Base-by-base conservation (phyloP, 2,113 vertebrate species). In the Gymnocephalus cernua region DNA sequence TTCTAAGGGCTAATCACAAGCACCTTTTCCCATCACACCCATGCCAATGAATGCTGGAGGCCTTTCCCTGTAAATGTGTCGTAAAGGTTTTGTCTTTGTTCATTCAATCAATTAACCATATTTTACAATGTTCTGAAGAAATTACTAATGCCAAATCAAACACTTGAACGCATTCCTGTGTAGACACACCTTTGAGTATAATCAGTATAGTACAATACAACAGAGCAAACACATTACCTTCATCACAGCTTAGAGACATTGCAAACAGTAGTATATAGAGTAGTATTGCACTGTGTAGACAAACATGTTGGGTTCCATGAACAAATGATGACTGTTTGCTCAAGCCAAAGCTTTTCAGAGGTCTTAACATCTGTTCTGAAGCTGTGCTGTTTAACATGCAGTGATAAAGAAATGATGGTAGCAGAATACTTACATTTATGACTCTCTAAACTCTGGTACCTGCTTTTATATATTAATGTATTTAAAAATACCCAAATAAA, bases 221-320 rank as follows among this genome's bases (percentile, higher is more conserved):
- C 32, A 56, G 48, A 76, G 14, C 77, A 87, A 90, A 83, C 63
- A 45, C 50, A 71, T 61, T 65, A 77, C 6, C 77, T 83, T 78
- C 67, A 23, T 64, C 64, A 41, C 32, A 12, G 44, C 57, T 27
- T 2, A n/a, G 12, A 54, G 25, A 48, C 74, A 77, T 8, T 25
- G 44, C 0, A 75, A 67, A 63, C 56, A 79, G 4, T 53, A n/a
- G 41, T n/a, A 44, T 38, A 73, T 13, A 57, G 0, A 47, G 14
- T 18, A 32, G 6, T 23, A 45, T 29, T 29, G 35, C 11, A 41
- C 41, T 16, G 12, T 44, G 9, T 41, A 63, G 11, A 48, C 16
- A 67, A 18, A 25, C 48, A 85, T 23, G 23, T 32, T 74, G 13
- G 57, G 25, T 76, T 50, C 12, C 4, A 44, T 48, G 41, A 18